Conservation (phyloP, 1,140 invertebrate genomes). For the Notospermus geniculatus region DNA sequence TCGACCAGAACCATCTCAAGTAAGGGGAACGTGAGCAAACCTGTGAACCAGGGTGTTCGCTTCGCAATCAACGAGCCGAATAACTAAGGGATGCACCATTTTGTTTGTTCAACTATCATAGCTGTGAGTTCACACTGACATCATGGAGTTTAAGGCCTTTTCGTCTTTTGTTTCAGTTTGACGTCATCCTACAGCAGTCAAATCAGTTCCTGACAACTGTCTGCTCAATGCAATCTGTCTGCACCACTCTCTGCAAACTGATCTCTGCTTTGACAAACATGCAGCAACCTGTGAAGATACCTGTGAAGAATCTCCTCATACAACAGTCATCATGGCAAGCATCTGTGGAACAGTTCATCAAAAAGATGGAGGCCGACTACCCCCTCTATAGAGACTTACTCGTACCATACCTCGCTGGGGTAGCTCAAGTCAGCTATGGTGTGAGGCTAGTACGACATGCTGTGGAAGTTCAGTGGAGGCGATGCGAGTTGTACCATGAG, state of each 20-base stretch:
- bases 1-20: constrained; percentile 40
- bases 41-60: no score
- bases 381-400: constrained; percentile 40
- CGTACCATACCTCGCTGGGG: constrained; percentile 34
- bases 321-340: constrained; percentile 37
- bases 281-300: no score
- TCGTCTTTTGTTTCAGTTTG: constrained; percentile 30
- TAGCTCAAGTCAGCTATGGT: constrained; percentile 30
- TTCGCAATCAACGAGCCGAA: no score
- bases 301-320: neutral
- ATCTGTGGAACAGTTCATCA: constrained; percentile 32
- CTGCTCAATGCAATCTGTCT: constrained; percentile 26
- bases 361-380: constrained; percentile 29
- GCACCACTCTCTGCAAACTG: constrained; percentile 27
- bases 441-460: neutral
- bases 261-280: neutral
- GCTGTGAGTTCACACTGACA: no score
- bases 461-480: neutral
- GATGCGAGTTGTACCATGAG: no score
- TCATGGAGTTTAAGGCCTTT: neutral
- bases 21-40: constrained; percentile 21
- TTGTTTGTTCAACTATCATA: no score
- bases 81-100: no score
- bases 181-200: constrained; percentile 30
- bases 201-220: constrained; percentile 31